A percentile compares a stretch with the other conserved stretches of the same genome.
These are phyloP conservation scores for Ridgeia piscesae DNA, from an alignment of 1,140 invertebrate genomes.

Conservation along the genomic window DNA sequence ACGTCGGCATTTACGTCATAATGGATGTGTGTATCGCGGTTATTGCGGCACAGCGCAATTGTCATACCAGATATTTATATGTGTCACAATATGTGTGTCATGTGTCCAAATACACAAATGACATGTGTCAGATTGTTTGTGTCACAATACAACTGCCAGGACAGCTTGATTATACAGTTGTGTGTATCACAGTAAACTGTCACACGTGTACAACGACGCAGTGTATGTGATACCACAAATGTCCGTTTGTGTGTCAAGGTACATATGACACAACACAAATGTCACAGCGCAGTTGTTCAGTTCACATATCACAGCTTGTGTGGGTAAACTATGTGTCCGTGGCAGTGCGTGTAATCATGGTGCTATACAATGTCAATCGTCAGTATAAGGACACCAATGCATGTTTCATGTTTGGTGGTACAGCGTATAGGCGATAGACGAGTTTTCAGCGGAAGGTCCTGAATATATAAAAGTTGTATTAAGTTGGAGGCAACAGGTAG, in stretches of 20 bases:
- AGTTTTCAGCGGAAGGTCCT: not conserved
- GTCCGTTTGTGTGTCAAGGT: not conserved
- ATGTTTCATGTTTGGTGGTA: no score
- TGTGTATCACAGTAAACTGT: no score
- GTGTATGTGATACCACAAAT: not conserved
- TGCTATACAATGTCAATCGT: not conserved
- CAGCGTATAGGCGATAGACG: no score
- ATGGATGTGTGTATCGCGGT: no score
- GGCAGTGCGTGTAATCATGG: not conserved
- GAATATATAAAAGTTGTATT: not conserved
- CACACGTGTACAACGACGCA: not conserved
- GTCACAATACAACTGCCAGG: no score
- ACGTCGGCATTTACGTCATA: no score
- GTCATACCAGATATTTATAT: no score
- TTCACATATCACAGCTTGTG: not conserved
- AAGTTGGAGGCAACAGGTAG: not conserved
- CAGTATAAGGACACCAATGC: not conserved
- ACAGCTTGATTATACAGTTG: no score
- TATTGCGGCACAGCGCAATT: no score
- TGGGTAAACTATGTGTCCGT: not conserved
- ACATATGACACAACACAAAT: not conserved
- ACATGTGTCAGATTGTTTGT: no score
- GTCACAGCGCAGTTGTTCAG: not conserved
- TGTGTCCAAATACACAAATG: no score
- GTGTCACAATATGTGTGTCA: no score